Evolutionary conservation across 2,797 vertebrate genomes (phyloP).

Genomic region (Falco concolor): DNA sequence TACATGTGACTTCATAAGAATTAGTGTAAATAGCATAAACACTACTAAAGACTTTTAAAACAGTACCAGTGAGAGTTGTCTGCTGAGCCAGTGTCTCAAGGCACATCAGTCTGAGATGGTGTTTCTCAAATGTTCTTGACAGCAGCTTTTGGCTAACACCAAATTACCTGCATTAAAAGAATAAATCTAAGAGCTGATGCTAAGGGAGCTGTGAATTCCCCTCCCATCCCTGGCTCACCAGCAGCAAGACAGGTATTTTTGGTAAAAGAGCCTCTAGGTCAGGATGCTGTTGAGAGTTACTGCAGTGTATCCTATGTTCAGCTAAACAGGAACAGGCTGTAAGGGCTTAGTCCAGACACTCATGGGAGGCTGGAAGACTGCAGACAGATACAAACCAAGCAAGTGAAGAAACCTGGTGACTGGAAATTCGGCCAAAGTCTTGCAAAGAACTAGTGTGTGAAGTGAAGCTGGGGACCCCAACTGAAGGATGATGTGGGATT

Average conservation of each 20-base stretch:
- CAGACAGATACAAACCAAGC: background rate
- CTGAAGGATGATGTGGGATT: background rate
- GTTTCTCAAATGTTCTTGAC: background rate
- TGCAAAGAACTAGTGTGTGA: background rate
- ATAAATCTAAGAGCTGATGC: background rate
- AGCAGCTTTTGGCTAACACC: background rate
- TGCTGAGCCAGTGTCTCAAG: background rate
- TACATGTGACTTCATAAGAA: background rate
- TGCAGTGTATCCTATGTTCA: background rate
- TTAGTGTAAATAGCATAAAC: background rate
- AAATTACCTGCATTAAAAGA: background rate
- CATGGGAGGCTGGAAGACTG: background rate
- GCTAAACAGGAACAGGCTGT: background rate
- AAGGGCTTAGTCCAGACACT: background rate
- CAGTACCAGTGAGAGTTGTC: background rate
- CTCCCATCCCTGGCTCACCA: background rate
- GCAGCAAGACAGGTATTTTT: background rate
- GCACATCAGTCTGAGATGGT: rapidly evolving
- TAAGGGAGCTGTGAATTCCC: background rate
- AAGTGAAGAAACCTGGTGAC: background rate
- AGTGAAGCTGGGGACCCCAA: background rate
- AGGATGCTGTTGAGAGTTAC: background rate
- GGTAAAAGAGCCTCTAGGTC: background rate
- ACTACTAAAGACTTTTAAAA: background rate
- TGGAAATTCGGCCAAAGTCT: background rate